phyloP scores from a whole-genome alignment of 1,140 invertebrate genomes.

The Acyrthosiphon pisum region DNA sequence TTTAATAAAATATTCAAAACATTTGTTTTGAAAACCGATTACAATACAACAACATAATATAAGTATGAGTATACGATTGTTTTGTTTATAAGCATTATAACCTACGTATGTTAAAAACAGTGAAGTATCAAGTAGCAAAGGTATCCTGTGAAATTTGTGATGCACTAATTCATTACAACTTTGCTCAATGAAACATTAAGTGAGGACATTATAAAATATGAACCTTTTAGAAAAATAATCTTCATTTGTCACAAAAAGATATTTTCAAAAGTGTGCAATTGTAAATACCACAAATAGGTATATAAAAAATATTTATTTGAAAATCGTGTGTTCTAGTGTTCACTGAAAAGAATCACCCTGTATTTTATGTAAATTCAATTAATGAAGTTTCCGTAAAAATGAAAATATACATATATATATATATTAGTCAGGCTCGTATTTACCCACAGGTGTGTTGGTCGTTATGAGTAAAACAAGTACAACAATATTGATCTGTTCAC shows the following conservation, averaged over 20 bases:
- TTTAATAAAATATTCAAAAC: neutral
- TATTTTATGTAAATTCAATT: neutral
- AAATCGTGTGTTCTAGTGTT: neutral
- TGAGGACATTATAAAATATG: no score
- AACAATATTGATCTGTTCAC: constrained; percentile 17
- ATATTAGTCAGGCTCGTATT: neutral
- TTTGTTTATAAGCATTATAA: neutral
- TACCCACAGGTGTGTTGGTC: neutral
- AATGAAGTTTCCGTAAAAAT: neutral
- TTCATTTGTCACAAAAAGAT: neutral
- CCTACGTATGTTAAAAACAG: neutral
- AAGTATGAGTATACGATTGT: neutral
- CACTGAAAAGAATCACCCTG: neutral
- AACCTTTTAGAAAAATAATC: neutral
- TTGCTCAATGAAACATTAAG: neutral
- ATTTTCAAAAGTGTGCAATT: neutral
- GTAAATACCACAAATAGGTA: neutral
- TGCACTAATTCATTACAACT: neutral
- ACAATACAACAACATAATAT: neutral
- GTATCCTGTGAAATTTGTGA: neutral
- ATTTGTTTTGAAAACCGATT: neutral
- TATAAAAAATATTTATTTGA: neutral
- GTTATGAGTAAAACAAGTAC: constrained; percentile 7
- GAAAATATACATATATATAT: neutral
- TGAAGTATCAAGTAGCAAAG: neutral